phyloP scores from a whole-genome alignment of 2,797 vertebrate genomes.

The Micropoecilia bifurca region DNA sequence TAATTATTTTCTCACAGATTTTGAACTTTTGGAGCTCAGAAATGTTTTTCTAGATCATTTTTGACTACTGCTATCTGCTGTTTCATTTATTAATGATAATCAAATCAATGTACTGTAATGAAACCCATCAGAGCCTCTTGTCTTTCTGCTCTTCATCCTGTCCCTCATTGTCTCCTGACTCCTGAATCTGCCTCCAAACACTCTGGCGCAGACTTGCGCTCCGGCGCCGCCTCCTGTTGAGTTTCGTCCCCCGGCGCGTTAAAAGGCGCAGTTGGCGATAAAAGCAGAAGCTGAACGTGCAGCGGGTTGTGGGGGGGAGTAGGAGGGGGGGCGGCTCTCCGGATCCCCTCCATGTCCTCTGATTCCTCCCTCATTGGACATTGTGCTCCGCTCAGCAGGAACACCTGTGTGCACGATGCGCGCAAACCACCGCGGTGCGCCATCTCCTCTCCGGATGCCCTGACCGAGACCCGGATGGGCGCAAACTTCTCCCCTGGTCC shows the following conservation, averaged over 20 bases:
- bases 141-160: neutral
- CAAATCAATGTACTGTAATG: neutral
- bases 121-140: neutral
- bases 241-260: slow-evolving; percentile 29
- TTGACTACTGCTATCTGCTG: neutral
- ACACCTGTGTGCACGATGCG: slow-evolving; percentile 13
- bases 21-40: too few relatives aligned
- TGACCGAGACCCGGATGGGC: slow-evolving; percentile 47
- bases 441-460: slow-evolving; percentile 42
- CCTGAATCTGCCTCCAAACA: slow-evolving; percentile 2
- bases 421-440: slow-evolving; percentile 17
- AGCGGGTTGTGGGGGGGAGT: slow-evolving; percentile 25
- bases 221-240: slow-evolving; percentile 18
- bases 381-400: neutral
- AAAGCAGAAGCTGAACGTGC: slow-evolving; percentile 46
- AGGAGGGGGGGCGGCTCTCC: slow-evolving; percentile 36
- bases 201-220: slow-evolving; percentile 11
- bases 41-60: too few relatives aligned
- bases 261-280: slow-evolving; percentile 60
- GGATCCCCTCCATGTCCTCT: slow-evolving; percentile 18
- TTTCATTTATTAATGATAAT: neutral
- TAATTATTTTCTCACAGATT: neutral
- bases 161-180: neutral
- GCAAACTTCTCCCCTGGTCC: slow-evolving; percentile 49
- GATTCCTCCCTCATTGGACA: slow-evolving; percentile 2